A percentile compares a stretch with the other conserved stretches of the same genome.
phyloP scores from a whole-genome alignment of 2,888 invertebrate species.

The Oasisia sp. region DNA sequence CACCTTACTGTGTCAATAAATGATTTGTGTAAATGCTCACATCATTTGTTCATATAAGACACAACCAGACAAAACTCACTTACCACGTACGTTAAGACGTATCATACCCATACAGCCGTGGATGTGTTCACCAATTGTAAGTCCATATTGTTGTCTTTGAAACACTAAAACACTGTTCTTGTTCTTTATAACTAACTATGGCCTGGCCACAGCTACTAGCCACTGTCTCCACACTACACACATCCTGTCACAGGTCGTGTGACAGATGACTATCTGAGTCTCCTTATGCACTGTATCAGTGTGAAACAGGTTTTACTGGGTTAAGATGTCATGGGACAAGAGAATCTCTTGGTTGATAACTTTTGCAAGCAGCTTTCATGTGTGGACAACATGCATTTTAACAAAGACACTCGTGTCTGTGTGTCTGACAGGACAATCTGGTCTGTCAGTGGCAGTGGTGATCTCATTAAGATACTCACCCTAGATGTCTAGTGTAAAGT shows the following conservation, averaged over 20 bases:
- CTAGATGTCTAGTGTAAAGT: neutral
- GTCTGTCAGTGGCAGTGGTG: neutral
- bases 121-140: too few species aligned
- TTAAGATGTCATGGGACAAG: neutral
- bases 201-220: neutral
- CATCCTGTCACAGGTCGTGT: neutral
- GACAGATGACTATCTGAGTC: neutral
- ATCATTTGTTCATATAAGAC: too few species aligned
- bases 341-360: neutral
- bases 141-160: too few species aligned
- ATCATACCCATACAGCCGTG: too few species aligned
- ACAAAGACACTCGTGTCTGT: neutral
- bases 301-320: neutral
- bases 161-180: too few species aligned
- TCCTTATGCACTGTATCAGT: neutral
- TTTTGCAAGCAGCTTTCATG: neutral
- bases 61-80: too few species aligned
- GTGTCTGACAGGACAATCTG: neutral
- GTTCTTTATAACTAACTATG: neutral
- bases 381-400: neutral
- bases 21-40: too few species aligned
- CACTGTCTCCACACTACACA: neutral
- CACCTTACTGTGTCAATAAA: too few species aligned
- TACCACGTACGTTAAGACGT: too few species aligned
- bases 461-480: neutral